Conservation (phyloP, 1,140 invertebrate genomes). For the Chrysoperla carnea region DNA sequence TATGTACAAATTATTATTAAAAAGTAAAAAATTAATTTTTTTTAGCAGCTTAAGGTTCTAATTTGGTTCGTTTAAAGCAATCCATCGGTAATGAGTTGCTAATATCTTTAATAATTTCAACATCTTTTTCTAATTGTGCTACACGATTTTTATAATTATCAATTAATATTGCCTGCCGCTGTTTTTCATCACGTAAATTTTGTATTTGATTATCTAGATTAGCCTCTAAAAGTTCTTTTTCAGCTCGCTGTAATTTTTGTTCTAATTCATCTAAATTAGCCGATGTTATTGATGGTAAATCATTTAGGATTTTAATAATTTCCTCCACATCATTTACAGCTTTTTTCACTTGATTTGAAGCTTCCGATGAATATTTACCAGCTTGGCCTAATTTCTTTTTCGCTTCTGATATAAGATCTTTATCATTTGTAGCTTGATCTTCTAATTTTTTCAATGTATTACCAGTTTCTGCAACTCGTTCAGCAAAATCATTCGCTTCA, state of each 20-base stretch:
- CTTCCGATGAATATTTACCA: constrained; percentile 59
- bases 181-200: constrained; percentile 48
- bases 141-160: constrained; percentile 71
- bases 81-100: constrained; percentile 56
- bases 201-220: constrained; percentile 62
- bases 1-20: no score
- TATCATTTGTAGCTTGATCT: constrained; percentile 53
- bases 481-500: constrained; percentile 55
- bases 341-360: constrained; percentile 61
- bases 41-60: constrained; percentile 29
- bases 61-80: constrained; percentile 58
- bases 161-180: constrained; percentile 58
- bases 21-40: no score
- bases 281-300: constrained; percentile 56
- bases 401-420: constrained; percentile 51
- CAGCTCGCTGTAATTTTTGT: constrained; percentile 48
- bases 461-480: constrained; percentile 51
- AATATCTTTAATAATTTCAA: constrained; percentile 76
- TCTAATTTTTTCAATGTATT: constrained; percentile 50
- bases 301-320: constrained; percentile 64
- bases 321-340: constrained; percentile 59
- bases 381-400: constrained; percentile 59
- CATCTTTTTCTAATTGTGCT: constrained; percentile 50
- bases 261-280: constrained; percentile 53
- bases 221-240: constrained; percentile 49